Evolutionary conservation across 2,113 vertebrate species (phyloP), one percentile per base, ranked within the genome.

Genomic region (Grallaria varia): DNA sequence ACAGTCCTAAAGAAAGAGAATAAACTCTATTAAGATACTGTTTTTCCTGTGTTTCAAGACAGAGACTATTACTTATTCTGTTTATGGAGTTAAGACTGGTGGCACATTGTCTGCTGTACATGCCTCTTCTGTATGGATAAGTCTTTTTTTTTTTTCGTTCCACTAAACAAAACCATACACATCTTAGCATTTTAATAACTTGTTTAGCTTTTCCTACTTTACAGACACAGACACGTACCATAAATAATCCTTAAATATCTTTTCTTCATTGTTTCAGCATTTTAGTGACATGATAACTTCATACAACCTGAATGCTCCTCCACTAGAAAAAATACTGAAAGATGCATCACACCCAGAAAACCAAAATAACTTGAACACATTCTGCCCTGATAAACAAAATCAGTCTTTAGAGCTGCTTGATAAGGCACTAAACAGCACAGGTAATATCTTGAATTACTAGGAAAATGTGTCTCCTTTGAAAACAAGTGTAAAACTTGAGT

Each of bases 211-310:
- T 50, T 50, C 2, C 0, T 81, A 39, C 49, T 59, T 90, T 20
- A 37, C 14, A 68, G 13, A 40, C 39, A 40, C 62, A 69, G 22
- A 68, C 1, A 4, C 14, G 15, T 37, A n/a, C 10, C 42, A 42
- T 30, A 80, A 96, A 77, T 6, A 28, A 25, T 81, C 24, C 37
- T 92, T 28, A 73, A 31, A 6, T 68, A 55, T 67, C 9, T 23
- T 81, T 74, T 56, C 28, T 55, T 69, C 12, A 31, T 42, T 6
- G 2, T 93, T 98, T 90, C 92, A 99, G 99, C 97, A 98, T 94
- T 99, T 99, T 97, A 98, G 95, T 97, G 98, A 98, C 59, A 98
- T 96, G 27, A 97, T 98, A n/a, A 98, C 98, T 55, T 97, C 97
- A 27, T 98, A 97, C 96, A 97, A 90, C 72, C 91, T 89, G 76